Percentiles rank a stretch among this genome's conserved stretches.
Evolutionary conservation across 2,888 invertebrate genomes (phyloP).

Genomic region (Idaea biselata): DNA sequence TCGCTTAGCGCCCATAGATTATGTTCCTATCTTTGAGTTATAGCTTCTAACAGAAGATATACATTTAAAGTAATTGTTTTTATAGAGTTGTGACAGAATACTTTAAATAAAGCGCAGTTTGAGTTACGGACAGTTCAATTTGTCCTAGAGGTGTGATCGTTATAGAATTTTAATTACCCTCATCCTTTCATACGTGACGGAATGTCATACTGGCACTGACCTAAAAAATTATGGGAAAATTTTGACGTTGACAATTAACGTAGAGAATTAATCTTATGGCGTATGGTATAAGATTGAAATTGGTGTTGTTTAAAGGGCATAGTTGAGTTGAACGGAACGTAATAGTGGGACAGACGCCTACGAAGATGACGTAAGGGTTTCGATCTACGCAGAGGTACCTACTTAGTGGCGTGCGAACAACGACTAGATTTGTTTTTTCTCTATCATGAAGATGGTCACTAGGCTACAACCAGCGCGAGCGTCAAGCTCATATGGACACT

Average conservation of each 20-base stretch:
- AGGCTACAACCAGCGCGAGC: too few relatives aligned
- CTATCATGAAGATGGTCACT: too few relatives aligned
- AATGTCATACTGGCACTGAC: constrained; percentile 61
- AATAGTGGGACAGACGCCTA: constrained; percentile 52
- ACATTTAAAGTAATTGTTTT: constrained; percentile 22
- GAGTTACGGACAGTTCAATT: constrained; percentile 21
- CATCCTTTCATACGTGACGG: constrained; percentile 65
- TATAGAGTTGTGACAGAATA: neutral
- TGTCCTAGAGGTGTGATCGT: constrained; percentile 57
- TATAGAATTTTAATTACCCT: constrained; percentile 69
- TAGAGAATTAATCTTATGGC: constrained; percentile 32
- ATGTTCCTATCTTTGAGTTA: constrained; percentile 57
- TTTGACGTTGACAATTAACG: constrained; percentile 36
- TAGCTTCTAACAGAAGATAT: constrained; percentile 36
- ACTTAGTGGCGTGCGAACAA: constrained; percentile 33
- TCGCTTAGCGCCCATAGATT: constrained; percentile 68
- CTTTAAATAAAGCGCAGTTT: neutral
- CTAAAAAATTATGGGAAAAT: constrained; percentile 70
- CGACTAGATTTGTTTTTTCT: constrained; percentile 29
- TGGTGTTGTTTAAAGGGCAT: constrained; percentile 23
- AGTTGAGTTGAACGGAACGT: constrained; percentile 42
- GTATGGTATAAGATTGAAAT: constrained; percentile 34
- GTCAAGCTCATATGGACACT: too few relatives aligned
- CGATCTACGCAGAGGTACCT: constrained; percentile 14
- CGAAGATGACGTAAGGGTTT: constrained; percentile 56